Percentiles rank a stretch among this genome's conserved stretches.
Evolutionary conservation across 2,797 vertebrate species (phyloP).

Genomic region (Sphaeramia orbicularis): DNA sequence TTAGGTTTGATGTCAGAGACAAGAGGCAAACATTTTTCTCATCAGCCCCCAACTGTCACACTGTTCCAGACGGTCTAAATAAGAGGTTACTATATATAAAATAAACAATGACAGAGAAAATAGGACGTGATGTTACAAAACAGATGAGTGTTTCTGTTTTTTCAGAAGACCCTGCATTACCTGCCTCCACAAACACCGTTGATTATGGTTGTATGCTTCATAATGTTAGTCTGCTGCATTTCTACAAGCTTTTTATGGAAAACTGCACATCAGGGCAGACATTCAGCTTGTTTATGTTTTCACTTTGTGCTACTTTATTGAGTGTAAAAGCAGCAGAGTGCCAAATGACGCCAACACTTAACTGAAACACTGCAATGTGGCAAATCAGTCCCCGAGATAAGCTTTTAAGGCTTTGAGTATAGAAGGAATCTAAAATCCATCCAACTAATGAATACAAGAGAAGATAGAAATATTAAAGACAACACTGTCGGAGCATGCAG

Average conservation of each 20-base stretch:
- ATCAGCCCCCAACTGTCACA: slow-evolving; percentile 50
- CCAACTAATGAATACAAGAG: not conserved
- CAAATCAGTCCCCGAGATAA: slow-evolving; percentile 21
- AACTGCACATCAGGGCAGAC: slow-evolving; percentile 13
- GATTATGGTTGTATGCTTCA: not conserved
- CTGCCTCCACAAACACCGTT: slow-evolving; percentile 15
- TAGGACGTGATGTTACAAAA: slow-evolving; percentile 8
- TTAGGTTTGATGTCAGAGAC: slow-evolving; percentile 12
- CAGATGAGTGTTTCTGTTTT: not conserved
- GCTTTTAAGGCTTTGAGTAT: slow-evolving; percentile 4
- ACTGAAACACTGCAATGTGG: slow-evolving; percentile 3
- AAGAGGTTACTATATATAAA: slow-evolving; percentile 11
- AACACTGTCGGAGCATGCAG: slow-evolving; percentile 1
- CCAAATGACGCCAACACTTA: slow-evolving; percentile 20
- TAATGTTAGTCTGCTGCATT: slow-evolving; percentile 24
- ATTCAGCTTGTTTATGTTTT: slow-evolving; percentile 35
- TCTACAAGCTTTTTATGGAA: slow-evolving; percentile 32
- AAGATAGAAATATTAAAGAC: slow-evolving; percentile 21
- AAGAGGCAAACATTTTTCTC: slow-evolving; percentile 36
- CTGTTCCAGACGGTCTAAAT: slow-evolving; percentile 17
- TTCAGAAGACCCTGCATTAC: not conserved
- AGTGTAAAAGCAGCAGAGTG: slow-evolving; percentile 28
- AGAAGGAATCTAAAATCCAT: slow-evolving; percentile 6
- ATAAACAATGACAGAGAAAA: slow-evolving; percentile 35
- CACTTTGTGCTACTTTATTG: slow-evolving; percentile 44